phyloP scores from a whole-genome alignment of 2,113 vertebrate species.

The Chitala chitala region DNA sequence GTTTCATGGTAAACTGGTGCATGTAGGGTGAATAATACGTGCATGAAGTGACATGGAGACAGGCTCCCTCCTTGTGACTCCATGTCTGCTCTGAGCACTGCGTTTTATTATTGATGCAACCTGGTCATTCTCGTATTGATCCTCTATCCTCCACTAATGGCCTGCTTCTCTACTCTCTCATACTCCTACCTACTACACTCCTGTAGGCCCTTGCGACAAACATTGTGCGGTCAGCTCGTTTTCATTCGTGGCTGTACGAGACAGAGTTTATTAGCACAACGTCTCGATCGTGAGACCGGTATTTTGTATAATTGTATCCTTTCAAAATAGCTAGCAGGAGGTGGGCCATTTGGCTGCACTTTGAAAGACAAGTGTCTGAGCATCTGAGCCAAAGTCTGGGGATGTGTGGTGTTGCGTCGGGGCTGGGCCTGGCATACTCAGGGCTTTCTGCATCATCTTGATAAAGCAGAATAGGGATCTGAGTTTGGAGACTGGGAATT shows the following conservation, averaged over 20 bases:
- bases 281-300: not conserved
- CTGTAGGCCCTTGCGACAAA: not conserved
- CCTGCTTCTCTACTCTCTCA: not conserved
- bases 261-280: not conserved
- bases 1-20: not conserved
- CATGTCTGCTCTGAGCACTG: no score
- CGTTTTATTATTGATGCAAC: constrained; percentile 9
- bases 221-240: not conserved
- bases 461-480: not conserved
- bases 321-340: not conserved
- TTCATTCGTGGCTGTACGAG: not conserved
- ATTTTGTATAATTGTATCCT: not conserved
- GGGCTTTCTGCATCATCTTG: not conserved
- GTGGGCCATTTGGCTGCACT: not conserved
- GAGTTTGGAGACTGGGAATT: not conserved
- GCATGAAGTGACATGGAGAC: not conserved
- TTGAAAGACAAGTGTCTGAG: not conserved
- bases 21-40: not conserved
- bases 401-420: no score
- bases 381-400: no score
- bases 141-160: not conserved
- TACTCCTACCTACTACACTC: not conserved
- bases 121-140: constrained; percentile 3
- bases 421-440: not conserved
- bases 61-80: not conserved